A percentile compares a stretch with the other conserved stretches of the same genome.
Conservation (phyloP, 1,140 invertebrate genomes). For the Campoletis sonorensis region DNA sequence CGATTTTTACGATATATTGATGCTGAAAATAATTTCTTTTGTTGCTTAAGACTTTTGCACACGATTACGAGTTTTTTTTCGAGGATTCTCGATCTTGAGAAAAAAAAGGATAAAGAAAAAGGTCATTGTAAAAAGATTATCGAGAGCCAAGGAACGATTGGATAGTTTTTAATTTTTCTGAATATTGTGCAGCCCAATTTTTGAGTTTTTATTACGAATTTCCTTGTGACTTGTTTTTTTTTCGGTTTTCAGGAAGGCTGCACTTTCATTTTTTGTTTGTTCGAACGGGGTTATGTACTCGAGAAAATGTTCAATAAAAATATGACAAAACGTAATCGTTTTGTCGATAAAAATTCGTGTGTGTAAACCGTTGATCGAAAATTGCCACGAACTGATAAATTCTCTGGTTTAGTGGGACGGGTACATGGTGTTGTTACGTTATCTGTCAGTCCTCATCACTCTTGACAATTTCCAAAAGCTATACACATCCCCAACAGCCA, state of each 20-base stretch:
- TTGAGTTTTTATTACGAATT: too few species aligned
- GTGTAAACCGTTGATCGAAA: not conserved
- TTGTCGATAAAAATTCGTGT: constrained; percentile 13
- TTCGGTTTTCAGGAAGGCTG: too few species aligned
- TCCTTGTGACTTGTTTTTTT: too few species aligned
- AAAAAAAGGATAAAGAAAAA: not conserved
- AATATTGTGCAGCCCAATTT: too few species aligned
- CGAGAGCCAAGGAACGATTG: too few species aligned
- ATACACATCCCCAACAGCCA: not conserved
- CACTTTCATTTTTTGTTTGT: not conserved
- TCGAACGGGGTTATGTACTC: not conserved
- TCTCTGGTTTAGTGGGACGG: not conserved
- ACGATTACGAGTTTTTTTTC: not conserved
- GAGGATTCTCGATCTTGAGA: not conserved
- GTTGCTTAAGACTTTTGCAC: not conserved
- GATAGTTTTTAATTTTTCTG: too few species aligned
- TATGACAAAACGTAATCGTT: constrained; percentile 12
- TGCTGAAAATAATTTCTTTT: not conserved
- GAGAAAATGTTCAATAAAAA: constrained; percentile 6
- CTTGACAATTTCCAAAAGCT: constrained; percentile 18
- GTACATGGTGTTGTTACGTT: not conserved
- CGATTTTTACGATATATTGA: not conserved
- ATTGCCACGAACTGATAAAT: not conserved
- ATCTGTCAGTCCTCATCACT: constrained; percentile 7
- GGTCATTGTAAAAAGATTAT: too few species aligned